Evolutionary conservation across 1,140 invertebrate genomes (phyloP).

Genomic region (Parasteatoda tepidariorum): DNA sequence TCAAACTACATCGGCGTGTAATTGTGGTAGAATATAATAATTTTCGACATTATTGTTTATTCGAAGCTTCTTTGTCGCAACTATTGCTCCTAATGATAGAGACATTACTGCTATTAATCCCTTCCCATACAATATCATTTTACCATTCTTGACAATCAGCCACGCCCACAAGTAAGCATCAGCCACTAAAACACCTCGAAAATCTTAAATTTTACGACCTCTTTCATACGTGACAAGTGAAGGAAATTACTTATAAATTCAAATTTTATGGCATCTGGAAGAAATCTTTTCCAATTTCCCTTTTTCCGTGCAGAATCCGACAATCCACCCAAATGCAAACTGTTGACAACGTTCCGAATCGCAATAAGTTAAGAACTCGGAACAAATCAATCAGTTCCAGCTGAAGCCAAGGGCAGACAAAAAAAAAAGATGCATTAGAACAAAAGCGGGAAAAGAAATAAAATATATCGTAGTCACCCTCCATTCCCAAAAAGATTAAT

Average conservation of each 20-base stretch:
- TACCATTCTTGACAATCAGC: no score
- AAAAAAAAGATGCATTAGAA: not conserved
- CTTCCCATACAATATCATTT: no score
- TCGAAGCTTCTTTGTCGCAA: no score
- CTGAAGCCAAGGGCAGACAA: not conserved
- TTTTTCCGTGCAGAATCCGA: not conserved
- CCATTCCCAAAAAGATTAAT: no score
- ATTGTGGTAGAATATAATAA: no score
- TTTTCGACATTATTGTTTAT: no score
- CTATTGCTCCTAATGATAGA: no score
- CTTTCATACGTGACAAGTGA: not conserved
- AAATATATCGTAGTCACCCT: no score
- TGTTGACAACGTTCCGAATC: not conserved
- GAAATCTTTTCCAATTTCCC: not conserved
- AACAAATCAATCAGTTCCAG: conserved; percentile 32
- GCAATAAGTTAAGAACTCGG: not conserved
- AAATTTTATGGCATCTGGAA: not conserved
- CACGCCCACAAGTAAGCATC: no score
- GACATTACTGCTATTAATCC: no score
- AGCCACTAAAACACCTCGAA: no score
- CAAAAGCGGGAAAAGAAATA: not conserved
- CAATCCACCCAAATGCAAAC: not conserved
- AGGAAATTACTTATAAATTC: not conserved
- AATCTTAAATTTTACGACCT: not conserved
- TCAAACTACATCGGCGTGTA: no score